Percentiles rank a stretch among this genome's conserved stretches.
Evolutionary conservation across 2,113 vertebrate species (phyloP).

Genomic region (Gobio gobio): DNA sequence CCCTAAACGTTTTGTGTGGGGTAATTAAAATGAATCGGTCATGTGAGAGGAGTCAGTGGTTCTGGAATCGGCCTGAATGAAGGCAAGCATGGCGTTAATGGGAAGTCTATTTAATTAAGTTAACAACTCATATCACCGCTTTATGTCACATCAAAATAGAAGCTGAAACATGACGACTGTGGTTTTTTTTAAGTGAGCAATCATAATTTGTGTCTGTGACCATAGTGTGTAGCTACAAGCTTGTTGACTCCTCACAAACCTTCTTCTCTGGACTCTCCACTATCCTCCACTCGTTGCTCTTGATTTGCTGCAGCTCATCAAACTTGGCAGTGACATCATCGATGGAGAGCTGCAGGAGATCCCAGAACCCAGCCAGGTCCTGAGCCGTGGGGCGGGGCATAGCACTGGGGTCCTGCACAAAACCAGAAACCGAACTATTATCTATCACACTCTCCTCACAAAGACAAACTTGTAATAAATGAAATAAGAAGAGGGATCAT

Average conservation of each 20-base stretch:
- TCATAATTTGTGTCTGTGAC: too few species aligned
- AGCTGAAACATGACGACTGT: too few species aligned
- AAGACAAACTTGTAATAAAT: not conserved
- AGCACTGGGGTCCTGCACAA: conserved; percentile 91
- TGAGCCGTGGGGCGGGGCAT: conserved; percentile 98
- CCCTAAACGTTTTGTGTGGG: too few species aligned
- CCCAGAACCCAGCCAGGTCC: conserved; percentile 98
- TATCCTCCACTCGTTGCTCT: conserved; percentile 91
- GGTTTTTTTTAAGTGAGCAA: too few species aligned
- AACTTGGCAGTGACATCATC: conserved; percentile 99
- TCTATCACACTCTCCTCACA: not conserved
- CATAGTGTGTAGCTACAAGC: too few species aligned
- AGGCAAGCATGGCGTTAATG: too few species aligned
- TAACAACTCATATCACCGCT: too few species aligned
- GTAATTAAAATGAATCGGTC: too few species aligned
- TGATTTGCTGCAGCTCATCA: conserved; percentile 94
- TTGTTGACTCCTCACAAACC: conserved; percentile 66
- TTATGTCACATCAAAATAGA: too few species aligned
- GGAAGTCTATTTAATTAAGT: too few species aligned
- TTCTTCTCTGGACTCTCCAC: conserved; percentile 90
- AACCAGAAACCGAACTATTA: not conserved
- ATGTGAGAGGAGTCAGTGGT: too few species aligned
- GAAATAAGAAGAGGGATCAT: not conserved
- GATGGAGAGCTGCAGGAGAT: conserved; percentile 95
- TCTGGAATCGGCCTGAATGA: too few species aligned